Conservation (phyloP, 2,113 vertebrate species). For the Promerops cafer region DNA sequence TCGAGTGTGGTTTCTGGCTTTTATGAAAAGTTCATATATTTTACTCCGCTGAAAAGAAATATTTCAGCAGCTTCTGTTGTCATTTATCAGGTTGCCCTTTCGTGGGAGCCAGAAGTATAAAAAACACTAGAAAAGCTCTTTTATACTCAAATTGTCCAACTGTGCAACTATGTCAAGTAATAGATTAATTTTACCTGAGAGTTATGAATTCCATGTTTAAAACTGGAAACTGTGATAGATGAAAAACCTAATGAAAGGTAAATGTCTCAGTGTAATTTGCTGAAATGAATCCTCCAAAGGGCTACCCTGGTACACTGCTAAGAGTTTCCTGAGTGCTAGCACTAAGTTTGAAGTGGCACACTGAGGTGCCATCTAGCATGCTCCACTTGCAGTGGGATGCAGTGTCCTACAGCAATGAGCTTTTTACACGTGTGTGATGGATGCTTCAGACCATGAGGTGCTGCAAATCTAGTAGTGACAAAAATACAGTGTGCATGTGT, state of each 20-base stretch:
- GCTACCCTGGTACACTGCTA: background rate
- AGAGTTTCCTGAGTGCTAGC: background rate
- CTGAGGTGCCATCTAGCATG: background rate
- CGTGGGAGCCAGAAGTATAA: background rate
- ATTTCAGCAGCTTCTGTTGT: background rate
- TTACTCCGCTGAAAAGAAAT: background rate
- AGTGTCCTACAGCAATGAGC: fast-evolving
- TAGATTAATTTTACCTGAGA: background rate
- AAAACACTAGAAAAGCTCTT: background rate
- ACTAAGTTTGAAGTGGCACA: background rate
- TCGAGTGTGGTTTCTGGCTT: background rate
- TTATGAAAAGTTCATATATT: background rate
- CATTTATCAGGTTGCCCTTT: background rate
- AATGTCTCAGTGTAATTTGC: background rate
- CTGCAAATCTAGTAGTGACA: background rate
- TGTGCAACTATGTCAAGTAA: background rate
- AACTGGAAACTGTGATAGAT: background rate
- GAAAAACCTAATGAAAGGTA: background rate
- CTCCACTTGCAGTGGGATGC: background rate
- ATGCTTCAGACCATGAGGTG: background rate
- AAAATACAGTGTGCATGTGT: background rate
- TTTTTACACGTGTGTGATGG: fast-evolving
- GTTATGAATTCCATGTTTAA: background rate
- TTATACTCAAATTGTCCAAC: background rate
- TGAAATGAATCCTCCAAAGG: background rate